Percentiles rank a stretch among this genome's conserved stretches.
Evolutionary conservation across 2,888 invertebrate species (phyloP).

Genomic region (Drosophila robusta): DNA sequence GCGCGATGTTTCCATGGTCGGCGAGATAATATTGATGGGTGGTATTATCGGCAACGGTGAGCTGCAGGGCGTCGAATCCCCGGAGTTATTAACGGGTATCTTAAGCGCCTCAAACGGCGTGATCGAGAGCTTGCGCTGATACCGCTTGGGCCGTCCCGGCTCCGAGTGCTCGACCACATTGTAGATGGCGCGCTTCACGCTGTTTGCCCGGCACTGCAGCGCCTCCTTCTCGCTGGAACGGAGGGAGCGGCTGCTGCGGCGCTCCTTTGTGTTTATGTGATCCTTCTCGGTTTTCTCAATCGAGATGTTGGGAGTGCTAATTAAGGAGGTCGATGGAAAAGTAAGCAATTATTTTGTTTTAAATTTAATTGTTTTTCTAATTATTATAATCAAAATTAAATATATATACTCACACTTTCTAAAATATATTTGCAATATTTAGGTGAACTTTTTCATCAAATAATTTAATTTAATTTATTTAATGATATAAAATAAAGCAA

Average conservation of each 20-base stretch:
- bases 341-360: too few species aligned
- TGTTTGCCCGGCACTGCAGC: conserved; percentile 90
- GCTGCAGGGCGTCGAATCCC: conserved; percentile 83
- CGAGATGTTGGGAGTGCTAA: conserved; percentile 84
- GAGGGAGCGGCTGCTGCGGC: conserved; percentile 82
- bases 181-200: conserved; percentile 92
- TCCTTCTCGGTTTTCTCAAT: conserved; percentile 87
- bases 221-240: conserved; percentile 87
- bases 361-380: too few species aligned
- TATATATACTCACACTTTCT: too few species aligned
- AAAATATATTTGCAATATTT: too few species aligned
- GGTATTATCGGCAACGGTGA: conserved; percentile 84
- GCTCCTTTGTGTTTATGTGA: conserved; percentile 85
- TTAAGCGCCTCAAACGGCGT: conserved; percentile 84
- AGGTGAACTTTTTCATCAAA: too few species aligned
- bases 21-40: conserved; percentile 84
- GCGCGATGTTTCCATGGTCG: conserved; percentile 85
- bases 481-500: too few species aligned
- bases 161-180: conserved; percentile 93
- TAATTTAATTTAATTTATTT: too few species aligned
- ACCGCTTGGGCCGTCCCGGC: conserved; percentile 85
- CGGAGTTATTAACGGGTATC: conserved; percentile 76
- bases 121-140: conserved; percentile 85
- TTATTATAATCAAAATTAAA: too few species aligned
- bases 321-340: not conserved